Evolutionary conservation across 2,888 invertebrate species (phyloP).

Genomic region (Lasioglossum figueresi): DNA sequence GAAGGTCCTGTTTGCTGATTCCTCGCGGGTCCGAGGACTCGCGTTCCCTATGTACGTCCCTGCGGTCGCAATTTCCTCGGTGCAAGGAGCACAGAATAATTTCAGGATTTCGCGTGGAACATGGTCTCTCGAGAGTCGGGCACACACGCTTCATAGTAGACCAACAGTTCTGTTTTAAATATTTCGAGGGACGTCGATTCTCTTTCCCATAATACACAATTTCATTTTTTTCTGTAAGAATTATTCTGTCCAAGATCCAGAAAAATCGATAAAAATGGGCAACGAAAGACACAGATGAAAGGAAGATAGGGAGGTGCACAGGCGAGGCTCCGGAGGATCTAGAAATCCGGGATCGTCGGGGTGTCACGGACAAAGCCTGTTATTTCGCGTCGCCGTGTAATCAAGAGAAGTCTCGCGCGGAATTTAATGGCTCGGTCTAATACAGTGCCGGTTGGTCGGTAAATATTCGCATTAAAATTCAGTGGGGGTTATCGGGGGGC

Average conservation of each 20-base stretch:
- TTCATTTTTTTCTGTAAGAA: no score
- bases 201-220: background rate
- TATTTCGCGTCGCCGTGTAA: constrained; percentile 7
- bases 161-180: background rate
- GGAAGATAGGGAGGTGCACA: background rate
- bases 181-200: background rate
- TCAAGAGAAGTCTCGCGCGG: background rate
- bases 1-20: background rate
- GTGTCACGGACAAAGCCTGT: constrained; percentile 1
- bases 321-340: background rate
- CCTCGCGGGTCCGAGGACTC: background rate
- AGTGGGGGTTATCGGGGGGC: constrained; percentile 30
- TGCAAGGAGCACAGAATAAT: background rate
- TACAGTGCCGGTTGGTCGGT: constrained; percentile 23
- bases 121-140: background rate
- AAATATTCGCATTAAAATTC: constrained; percentile 58
- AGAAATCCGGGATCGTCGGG: background rate
- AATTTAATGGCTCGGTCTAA: constrained; percentile 31
- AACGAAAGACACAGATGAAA: background rate
- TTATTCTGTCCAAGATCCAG: no score
- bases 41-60: background rate
- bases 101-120: background rate
- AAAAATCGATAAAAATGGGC: no score
- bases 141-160: background rate
- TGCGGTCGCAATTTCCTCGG: background rate